Conservation (phyloP, 2,888 invertebrate species). For the Maniola hyperantus region DNA sequence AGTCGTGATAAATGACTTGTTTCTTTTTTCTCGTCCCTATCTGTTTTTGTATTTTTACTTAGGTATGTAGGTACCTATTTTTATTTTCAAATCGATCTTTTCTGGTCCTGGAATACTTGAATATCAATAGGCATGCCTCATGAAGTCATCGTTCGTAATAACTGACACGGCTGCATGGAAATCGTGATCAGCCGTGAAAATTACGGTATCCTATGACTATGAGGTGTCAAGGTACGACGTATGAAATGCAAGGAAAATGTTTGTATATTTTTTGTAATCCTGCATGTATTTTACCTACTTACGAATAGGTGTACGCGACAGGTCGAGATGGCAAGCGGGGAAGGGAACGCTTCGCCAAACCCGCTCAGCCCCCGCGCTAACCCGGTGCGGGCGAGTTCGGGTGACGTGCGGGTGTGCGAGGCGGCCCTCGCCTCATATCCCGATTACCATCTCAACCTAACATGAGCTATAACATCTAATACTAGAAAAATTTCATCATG, state of each 20-base stretch:
- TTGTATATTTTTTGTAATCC: background rate
- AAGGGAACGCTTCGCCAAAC: too few species aligned
- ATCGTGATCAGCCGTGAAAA: constrained; percentile 69
- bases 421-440: too few species aligned
- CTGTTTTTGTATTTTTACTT: background rate
- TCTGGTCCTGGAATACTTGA: background rate
- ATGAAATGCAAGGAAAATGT: constrained; percentile 25
- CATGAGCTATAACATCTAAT: too few species aligned
- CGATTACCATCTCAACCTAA: too few species aligned
- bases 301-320: too few species aligned
- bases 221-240: constrained; percentile 48
- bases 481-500: too few species aligned
- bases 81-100: background rate
- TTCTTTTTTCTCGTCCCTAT: background rate
- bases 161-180: constrained; percentile 61
- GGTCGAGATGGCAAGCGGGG: too few species aligned
- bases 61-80: background rate
- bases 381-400: too few species aligned
- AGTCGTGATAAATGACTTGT: background rate
- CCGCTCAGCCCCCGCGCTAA: too few species aligned
- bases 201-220: constrained; percentile 54
- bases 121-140: constrained; percentile 38
- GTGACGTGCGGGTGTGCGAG: too few species aligned
- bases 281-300: background rate
- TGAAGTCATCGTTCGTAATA: constrained; percentile 67